These are phyloP conservation scores for Vulpes lagopus DNA, from an alignment of 2,113 vertebrate species.

Conservation along the genomic window DNA sequence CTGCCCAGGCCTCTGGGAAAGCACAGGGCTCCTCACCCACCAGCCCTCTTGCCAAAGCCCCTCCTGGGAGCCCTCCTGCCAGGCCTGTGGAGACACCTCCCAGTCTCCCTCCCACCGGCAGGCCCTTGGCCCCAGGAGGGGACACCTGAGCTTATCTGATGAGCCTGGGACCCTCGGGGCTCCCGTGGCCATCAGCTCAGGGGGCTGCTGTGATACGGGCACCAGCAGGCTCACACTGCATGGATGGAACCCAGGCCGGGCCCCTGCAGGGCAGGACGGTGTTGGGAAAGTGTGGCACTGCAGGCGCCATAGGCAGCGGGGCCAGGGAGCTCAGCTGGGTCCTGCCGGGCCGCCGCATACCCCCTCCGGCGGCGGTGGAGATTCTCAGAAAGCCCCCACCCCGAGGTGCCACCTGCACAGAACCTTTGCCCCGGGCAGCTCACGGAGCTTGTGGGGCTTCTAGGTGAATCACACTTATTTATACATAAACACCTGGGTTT, in stretches of 20 bases:
- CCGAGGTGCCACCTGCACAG: rapidly evolving
- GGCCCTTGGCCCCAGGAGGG: rapidly evolving
- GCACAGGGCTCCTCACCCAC: neutral
- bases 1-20: neutral
- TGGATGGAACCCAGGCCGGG: neutral
- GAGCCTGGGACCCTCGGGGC: neutral
- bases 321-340: neutral
- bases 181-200: neutral
- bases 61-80: neutral
- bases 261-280: neutral
- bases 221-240: rapidly evolving
- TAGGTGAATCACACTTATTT: neutral
- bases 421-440: neutral
- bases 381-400: neutral
- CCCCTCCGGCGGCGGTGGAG: neutral
- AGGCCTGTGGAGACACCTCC: neutral
- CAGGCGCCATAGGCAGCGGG: rapidly evolving
- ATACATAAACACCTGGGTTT: neutral
- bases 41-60: neutral
- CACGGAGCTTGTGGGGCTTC: rapidly evolving
- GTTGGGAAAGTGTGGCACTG: neutral
- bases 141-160: neutral
- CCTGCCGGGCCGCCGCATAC: neutral
- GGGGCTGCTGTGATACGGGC: neutral
- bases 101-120: neutral